Base-by-base conservation (phyloP, 2,797 vertebrate genomes). In the Siniperca obscura region DNA sequence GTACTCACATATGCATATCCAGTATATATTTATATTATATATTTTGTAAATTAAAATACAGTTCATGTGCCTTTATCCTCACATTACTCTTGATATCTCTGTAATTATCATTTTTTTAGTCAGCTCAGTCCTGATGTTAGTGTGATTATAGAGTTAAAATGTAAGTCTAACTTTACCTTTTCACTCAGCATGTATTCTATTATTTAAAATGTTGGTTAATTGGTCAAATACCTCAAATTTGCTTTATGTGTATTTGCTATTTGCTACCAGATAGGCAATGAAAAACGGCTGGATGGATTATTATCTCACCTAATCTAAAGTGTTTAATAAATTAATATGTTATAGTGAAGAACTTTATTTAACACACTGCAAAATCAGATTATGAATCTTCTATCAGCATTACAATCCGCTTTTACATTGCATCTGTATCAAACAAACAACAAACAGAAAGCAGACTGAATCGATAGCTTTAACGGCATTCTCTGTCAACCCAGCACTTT, bases 401-500 rank as follows among this genome's bases (percentile, higher is more conserved):
- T 36, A 77, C 69, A 66, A 42, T 67, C 13, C 7, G 1, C 68
- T 71, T 79, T 84, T 50, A 83, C 79, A 80, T 60, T 55, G 57
- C 40, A 62, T 86, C 21, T 69, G 66, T 56, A 81, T 76, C 70
- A 79, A 78, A 77, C 77, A 68, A 85, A 85, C 78, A 90, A 46
- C 73, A 83, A 74, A 80, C 52, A 50, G 62, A 59, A 64, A 73
- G 62, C 61, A 82, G 46, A 46, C 57, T 30, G 70, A 80, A 87
- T 80, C 78, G 53, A 87, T 80, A 80, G 64, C 74, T 83, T 84
- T 83, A 83, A 89, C 80, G 64, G 68, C 85, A 66, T 86, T 82
- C 81, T 87, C 83, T 84, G 87, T 87, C 91, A 91, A 81, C 78
- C 89, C 73, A 50, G 4, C 78, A 70, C 80, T 88, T 88, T 76